Evolutionary conservation across 2,113 vertebrate species (phyloP).

Genomic region (Eublepharis macularius): DNA sequence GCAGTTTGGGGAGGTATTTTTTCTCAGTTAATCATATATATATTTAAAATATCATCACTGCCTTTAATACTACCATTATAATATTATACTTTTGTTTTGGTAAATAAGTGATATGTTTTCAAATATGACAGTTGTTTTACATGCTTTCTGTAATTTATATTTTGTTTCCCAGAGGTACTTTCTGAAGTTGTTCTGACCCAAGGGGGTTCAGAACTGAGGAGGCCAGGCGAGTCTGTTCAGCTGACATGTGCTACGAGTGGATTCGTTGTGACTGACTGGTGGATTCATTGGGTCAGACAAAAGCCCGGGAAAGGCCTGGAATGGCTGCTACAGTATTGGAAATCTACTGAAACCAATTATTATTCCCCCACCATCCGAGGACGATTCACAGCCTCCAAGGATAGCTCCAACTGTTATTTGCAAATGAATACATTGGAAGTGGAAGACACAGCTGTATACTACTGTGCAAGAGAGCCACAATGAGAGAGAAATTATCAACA

Average conservation of each 20-base stretch:
- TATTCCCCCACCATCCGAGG: background rate
- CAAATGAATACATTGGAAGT: conserved; percentile 3
- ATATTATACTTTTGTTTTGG: background rate
- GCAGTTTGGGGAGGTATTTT: background rate
- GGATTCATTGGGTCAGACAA: conserved; percentile 57
- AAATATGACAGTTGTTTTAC: background rate
- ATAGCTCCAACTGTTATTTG: background rate
- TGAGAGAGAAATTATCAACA: background rate
- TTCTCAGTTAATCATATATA: background rate
- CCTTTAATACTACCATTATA: background rate
- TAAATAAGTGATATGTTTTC: background rate
- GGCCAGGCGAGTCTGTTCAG: background rate
- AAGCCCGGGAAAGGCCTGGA: conserved; percentile 50
- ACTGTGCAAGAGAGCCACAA: background rate
- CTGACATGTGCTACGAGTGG: conserved; percentile 42
- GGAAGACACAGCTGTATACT: background rate
- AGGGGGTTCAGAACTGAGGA: background rate
- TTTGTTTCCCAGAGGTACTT: background rate
- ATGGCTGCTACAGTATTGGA: background rate
- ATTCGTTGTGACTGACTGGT: background rate
- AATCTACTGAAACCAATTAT: background rate
- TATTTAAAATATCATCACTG: background rate
- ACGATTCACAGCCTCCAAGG: conserved; percentile 12
- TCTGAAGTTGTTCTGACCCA: conserved; percentile 1
- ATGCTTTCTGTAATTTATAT: background rate